These are phyloP conservation scores for Labeo catla DNA, from an alignment of 2,113 vertebrate species.

Conservation along the genomic window DNA sequence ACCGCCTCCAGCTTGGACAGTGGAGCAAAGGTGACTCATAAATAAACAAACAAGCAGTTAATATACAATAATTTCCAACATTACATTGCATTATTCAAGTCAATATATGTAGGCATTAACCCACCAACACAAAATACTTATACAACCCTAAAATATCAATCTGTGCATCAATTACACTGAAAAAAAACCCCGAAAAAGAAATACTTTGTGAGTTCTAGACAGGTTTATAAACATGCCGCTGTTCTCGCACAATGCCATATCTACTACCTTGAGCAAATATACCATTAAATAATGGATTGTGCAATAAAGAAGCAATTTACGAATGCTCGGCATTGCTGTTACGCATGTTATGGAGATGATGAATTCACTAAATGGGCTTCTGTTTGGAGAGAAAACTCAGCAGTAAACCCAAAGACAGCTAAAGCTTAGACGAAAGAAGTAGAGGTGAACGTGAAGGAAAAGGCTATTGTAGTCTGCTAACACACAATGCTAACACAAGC, in stretches of 20 bases:
- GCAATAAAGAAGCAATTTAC: constrained; percentile 46
- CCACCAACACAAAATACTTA: background rate
- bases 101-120: background rate
- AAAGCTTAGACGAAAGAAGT: background rate
- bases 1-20: constrained; percentile 16
- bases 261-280: constrained; percentile 31
- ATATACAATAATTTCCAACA: background rate
- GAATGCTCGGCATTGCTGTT: constrained; percentile 2
- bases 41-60: background rate
- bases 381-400: constrained; percentile 21
- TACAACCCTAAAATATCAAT: background rate
- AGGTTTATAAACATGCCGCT: constrained; percentile 13
- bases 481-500: background rate
- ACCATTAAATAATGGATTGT: constrained; percentile 39
- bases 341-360: constrained; percentile 40
- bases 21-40: constrained; percentile 6
- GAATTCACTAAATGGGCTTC: constrained; percentile 38
- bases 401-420: constrained; percentile 6
- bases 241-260: constrained; percentile 1
- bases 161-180: background rate
- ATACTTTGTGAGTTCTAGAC: background rate
- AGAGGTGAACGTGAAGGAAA: background rate
- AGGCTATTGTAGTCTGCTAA: background rate
- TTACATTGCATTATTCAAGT: background rate
- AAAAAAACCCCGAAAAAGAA: background rate